phyloP scores from a whole-genome alignment of 2,888 invertebrate genomes.

The Steinernema hermaphroditum region DNA sequence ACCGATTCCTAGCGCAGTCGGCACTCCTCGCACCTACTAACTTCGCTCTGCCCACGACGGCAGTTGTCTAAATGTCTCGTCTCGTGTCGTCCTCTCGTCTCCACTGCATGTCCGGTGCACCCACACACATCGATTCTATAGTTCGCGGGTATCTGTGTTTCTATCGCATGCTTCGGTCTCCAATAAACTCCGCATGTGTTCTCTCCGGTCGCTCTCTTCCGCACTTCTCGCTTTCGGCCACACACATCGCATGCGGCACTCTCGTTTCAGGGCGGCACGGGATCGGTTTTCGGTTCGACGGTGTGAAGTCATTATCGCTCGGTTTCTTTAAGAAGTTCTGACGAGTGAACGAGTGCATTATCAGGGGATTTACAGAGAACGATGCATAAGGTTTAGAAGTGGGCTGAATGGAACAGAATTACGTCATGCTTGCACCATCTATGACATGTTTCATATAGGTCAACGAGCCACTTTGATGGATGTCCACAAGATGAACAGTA shows the following conservation, averaged over 20 bases:
- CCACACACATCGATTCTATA: neutral
- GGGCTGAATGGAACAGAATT: too few relatives aligned
- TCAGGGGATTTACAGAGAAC: too few relatives aligned
- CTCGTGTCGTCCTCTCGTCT: neutral
- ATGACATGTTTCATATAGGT: too few relatives aligned
- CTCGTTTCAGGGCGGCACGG: neutral
- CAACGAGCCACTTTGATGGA: too few relatives aligned
- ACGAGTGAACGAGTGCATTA: too few relatives aligned
- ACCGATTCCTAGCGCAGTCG: slow-evolving; percentile 12
- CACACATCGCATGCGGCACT: neutral
- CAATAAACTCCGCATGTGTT: neutral
- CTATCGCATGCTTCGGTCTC: slow-evolving; percentile 23
- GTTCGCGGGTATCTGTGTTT: slow-evolving; percentile 27
- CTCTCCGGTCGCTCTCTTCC: too few relatives aligned
- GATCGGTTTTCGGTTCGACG: neutral
- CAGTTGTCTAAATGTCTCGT: neutral
- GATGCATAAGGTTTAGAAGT: too few relatives aligned
- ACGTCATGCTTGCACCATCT: too few relatives aligned
- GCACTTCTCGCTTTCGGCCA: neutral
- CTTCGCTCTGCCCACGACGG: neutral
- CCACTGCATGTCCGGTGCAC: neutral
- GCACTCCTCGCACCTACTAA: slow-evolving; percentile 2
- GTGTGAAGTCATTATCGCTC: neutral
- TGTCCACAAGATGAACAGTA: too few relatives aligned
- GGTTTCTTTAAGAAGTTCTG: neutral